Evolutionary conservation across 1,140 invertebrate species (phyloP).

Genomic region (Drosophila jambulina): DNA sequence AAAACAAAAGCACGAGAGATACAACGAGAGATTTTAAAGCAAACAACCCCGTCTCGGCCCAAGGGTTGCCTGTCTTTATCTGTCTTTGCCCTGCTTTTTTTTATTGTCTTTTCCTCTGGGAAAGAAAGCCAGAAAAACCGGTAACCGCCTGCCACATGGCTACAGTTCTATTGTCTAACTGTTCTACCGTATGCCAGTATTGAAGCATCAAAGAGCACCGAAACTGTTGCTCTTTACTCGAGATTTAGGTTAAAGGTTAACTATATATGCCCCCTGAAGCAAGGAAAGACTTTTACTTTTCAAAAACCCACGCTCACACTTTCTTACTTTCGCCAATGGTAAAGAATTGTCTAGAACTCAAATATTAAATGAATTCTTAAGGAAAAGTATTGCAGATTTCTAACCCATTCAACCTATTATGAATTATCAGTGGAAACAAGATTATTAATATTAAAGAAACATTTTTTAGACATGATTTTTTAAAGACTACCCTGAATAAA

Average conservation of each 20-base stretch:
- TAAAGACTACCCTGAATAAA: too few relatives aligned
- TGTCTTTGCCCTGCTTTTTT: slow-evolving; percentile 14
- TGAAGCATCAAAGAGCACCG: slow-evolving; percentile 50
- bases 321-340: slow-evolving; percentile 2
- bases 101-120: slow-evolving; percentile 12
- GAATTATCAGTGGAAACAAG: too few relatives aligned
- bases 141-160: slow-evolving; percentile 53
- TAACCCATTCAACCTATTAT: too few relatives aligned
- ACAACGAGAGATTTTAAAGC: slow-evolving; percentile 9
- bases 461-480: too few relatives aligned
- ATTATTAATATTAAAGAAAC: not conserved
- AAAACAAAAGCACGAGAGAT: slow-evolving; percentile 20
- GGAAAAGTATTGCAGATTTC: not conserved
- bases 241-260: slow-evolving; percentile 82
- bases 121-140: slow-evolving; percentile 55
- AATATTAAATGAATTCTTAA: not conserved
- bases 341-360: slow-evolving; percentile 2
- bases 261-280: slow-evolving; percentile 38
- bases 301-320: slow-evolving; percentile 3
- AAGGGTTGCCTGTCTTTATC: slow-evolving; percentile 43
- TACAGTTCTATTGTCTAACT: slow-evolving; percentile 24
- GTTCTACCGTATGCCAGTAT: slow-evolving; percentile 34
- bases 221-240: slow-evolving; percentile 69
- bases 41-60: slow-evolving; percentile 41
- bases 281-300: slow-evolving; percentile 76